These are phyloP conservation scores for Dinothrombium tinctorium DNA, from an alignment of 1,140 invertebrate genomes.

Conservation along the genomic window DNA sequence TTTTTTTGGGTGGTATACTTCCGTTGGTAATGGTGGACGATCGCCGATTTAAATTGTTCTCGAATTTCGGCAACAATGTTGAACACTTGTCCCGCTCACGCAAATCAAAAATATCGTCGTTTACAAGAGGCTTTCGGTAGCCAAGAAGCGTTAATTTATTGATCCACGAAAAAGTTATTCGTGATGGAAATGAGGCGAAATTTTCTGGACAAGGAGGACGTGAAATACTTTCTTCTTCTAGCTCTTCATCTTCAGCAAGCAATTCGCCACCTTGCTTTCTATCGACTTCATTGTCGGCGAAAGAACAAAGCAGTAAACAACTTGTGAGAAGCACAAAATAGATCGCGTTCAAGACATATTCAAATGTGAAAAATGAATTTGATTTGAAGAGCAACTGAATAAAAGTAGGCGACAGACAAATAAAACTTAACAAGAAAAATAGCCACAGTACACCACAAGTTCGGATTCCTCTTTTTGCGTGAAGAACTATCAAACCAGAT, in stretches of 20 bases:
- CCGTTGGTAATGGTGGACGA: not conserved
- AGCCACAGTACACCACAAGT: not conserved
- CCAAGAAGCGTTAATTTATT: conserved; percentile 24
- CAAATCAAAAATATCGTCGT: conserved; percentile 3
- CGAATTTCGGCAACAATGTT: not conserved
- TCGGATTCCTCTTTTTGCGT: not conserved
- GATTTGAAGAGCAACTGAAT: not conserved
- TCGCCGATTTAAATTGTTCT: not conserved
- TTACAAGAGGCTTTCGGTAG: conserved; percentile 3
- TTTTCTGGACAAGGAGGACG: conserved; percentile 37
- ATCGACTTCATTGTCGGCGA: not conserved
- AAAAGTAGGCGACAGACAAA: not conserved
- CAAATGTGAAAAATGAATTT: not conserved
- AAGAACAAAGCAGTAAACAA: not conserved
- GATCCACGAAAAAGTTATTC: conserved; percentile 76
- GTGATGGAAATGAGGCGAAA: conserved; percentile 61
- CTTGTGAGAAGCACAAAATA: not conserved
- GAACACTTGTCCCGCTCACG: not conserved
- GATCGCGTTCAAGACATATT: not conserved
- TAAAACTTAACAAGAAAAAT: not conserved
- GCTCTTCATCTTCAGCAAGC: not conserved
- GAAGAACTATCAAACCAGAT: too few relatives aligned
- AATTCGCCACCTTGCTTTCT: too few relatives aligned
- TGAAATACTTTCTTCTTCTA: not conserved
- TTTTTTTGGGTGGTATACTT: not conserved